phyloP scores from a whole-genome alignment of 1,140 invertebrate species.

The Triops longicaudatus region DNA sequence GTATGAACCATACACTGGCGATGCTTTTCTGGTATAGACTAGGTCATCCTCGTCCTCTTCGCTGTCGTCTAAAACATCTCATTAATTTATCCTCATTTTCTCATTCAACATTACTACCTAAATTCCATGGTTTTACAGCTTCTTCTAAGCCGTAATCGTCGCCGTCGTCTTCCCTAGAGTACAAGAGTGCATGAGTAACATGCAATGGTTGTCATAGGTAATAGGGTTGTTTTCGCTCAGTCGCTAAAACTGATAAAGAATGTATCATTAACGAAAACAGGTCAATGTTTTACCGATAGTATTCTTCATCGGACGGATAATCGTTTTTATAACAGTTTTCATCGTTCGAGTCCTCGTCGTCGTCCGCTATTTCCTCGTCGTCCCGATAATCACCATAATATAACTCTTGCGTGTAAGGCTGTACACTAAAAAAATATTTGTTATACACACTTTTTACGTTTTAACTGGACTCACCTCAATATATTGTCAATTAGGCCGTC shows the following conservation, averaged over 20 bases:
- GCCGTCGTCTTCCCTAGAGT: neutral
- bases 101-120: neutral
- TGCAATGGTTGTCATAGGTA: neutral
- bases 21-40: neutral
- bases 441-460: neutral
- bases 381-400: constrained; percentile 20
- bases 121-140: neutral
- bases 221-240: neutral
- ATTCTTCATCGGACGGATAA: constrained; percentile 32
- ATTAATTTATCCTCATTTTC: too few species aligned
- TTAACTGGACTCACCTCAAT: neutral
- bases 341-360: constrained; percentile 38
- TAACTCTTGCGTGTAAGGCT: neutral
- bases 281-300: neutral
- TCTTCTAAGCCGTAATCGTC: neutral
- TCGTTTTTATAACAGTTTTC: constrained; percentile 38
- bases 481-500: constrained; percentile 20
- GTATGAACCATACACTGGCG: neutral
- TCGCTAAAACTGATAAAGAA: constrained; percentile 2
- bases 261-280: neutral
- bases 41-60: neutral
- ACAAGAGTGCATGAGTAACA: neutral
- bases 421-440: constrained; percentile 5
- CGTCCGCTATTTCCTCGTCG: neutral
- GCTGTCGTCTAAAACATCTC: neutral